A percentile compares a stretch with the other conserved stretches of the same genome.
phyloP scores from a whole-genome alignment of 2,797 vertebrate genomes.

The Sibirionetta formosa region DNA sequence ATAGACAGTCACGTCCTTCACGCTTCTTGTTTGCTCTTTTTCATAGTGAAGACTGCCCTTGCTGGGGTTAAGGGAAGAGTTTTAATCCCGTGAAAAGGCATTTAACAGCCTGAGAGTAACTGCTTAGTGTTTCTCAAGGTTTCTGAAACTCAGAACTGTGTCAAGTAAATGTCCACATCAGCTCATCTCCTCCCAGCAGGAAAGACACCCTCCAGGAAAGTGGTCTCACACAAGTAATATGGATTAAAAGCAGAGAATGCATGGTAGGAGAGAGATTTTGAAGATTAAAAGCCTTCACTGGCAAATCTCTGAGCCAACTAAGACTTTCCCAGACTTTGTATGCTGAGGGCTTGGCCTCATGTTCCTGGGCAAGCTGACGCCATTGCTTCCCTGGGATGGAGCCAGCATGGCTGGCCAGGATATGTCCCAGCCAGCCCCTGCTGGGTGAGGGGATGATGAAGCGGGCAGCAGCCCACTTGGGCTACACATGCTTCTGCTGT shows the following conservation, averaged over 20 bases:
- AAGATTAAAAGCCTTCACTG: background rate
- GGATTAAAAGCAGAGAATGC: constrained; percentile 10
- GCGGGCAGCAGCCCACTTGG: background rate
- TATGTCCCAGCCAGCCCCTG: background rate
- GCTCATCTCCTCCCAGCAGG: background rate
- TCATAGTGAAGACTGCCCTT: background rate
- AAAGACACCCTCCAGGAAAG: background rate
- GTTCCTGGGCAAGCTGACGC: background rate
- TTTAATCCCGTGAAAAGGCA: constrained; percentile 12
- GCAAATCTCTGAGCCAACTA: background rate
- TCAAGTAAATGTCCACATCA: background rate
- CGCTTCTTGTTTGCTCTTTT: background rate
- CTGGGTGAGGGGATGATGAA: background rate
- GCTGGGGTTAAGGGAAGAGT: background rate
- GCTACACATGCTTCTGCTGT: background rate
- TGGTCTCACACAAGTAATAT: background rate
- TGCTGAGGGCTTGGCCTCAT: background rate
- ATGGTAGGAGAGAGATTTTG: background rate
- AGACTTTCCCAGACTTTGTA: background rate
- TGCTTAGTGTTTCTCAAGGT: background rate
- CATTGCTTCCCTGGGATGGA: background rate
- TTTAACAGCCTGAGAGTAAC: constrained; percentile 1
- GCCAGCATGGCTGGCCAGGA: background rate
- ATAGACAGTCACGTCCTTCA: background rate
- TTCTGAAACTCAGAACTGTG: background rate